Evolutionary conservation across 2,797 vertebrate species (phyloP).

Genomic region (Mormyrops attenuatus): DNA sequence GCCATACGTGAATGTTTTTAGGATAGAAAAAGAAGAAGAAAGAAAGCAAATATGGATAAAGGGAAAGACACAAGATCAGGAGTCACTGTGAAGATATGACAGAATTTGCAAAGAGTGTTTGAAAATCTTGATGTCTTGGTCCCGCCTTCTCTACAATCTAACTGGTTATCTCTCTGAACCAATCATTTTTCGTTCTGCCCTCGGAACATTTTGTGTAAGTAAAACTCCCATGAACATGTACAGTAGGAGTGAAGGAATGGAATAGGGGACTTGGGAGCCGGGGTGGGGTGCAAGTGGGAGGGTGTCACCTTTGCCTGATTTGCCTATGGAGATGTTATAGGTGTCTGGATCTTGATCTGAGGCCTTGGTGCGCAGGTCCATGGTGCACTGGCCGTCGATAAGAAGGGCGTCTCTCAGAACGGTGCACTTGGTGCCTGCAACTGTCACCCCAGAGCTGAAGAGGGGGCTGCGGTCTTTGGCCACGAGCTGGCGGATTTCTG

Average conservation of each 20-base stretch:
- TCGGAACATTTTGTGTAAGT: neutral
- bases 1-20: neutral
- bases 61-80: neutral
- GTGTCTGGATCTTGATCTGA: slow-evolving; percentile 16
- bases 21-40: too few relatives aligned
- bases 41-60: neutral
- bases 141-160: neutral
- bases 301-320: slow-evolving; percentile 12
- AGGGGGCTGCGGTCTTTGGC: neutral
- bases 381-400: neutral
- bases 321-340: slow-evolving; percentile 32
- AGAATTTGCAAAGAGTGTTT: neutral
- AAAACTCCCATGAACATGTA: neutral
- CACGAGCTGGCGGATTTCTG: slow-evolving; percentile 20
- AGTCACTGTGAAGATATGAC: neutral
- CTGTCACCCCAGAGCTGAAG: slow-evolving; percentile 28
- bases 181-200: neutral
- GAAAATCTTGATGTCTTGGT: neutral
- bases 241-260: neutral
- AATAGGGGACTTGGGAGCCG: neutral
- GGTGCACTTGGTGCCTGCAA: slow-evolving; percentile 35
- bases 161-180: neutral
- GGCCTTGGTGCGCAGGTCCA: slow-evolving; percentile 44
- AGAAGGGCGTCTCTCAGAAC: slow-evolving; percentile 35
- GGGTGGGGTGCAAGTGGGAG: neutral